Percentiles rank a stretch among this genome's conserved stretches.
Conservation (phyloP, 2,888 invertebrate species). For the Tenthredo distinguenda region DNA sequence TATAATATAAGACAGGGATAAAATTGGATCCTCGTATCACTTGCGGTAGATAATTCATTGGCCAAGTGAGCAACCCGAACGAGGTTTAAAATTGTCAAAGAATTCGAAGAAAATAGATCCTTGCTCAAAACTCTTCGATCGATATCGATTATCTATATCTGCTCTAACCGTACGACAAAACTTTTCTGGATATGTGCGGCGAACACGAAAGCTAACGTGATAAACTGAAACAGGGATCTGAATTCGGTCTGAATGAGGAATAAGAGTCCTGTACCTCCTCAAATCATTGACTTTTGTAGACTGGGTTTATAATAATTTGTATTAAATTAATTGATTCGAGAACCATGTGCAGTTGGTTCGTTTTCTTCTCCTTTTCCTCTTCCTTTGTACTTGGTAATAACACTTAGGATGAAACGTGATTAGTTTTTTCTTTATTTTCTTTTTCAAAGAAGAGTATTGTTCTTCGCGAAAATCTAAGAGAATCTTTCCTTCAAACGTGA, state of each 20-base stretch:
- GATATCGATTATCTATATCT: not conserved
- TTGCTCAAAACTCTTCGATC: not conserved
- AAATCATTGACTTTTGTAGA: not conserved
- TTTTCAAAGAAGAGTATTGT: not conserved
- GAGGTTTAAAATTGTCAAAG: not conserved
- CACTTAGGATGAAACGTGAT: not conserved
- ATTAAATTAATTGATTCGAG: not conserved
- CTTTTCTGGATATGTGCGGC: not conserved
- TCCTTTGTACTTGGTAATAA: too few species aligned
- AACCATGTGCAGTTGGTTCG: not conserved
- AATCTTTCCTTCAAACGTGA: not conserved
- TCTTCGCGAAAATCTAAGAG: not conserved
- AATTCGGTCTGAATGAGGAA: not conserved
- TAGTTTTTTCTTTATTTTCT: not conserved
- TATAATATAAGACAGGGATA: slow-evolving; percentile 32
- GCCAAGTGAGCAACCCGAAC: not conserved
- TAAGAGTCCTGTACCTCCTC: not conserved
- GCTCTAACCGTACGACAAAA: not conserved
- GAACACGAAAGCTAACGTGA: not conserved
- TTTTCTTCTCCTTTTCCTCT: not conserved
- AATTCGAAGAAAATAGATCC: not conserved
- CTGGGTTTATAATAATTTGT: not conserved
- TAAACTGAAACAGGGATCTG: not conserved
- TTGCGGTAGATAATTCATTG: slow-evolving; percentile 34
- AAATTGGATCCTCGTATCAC: slow-evolving; percentile 37